Evolutionary conservation across 2,797 vertebrate genomes (phyloP), one percentile per base, ranked within the genome.

Genomic region (Hipposideros larvatus): DNA sequence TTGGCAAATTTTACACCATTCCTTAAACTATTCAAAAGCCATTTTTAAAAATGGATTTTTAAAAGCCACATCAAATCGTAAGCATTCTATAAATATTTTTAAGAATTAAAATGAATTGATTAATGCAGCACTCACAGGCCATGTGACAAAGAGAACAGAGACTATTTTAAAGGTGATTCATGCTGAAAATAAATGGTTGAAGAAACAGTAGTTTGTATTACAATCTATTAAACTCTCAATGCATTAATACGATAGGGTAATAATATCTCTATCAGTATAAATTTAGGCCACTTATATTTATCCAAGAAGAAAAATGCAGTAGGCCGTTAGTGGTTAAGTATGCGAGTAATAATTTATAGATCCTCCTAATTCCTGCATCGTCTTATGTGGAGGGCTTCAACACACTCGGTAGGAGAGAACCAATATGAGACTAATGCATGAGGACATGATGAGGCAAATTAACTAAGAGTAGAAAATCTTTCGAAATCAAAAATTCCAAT

Each of bases 101-200:
- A 96, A 94, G 91, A 90, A 92, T 80, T 96, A 92, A 93, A 71
- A 11, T 53, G 21, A 87, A 48, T 34, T 57, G 11, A 95, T 83
- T 68, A 74, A 77, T 78, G 19, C 3, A 88, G 68, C 26, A 59
- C 28, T n/a, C 5, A 8, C 3, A 73, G 37, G 4, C 73, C 43
- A 75, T 41, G 11, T 57, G 66, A 88, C 24, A 92, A 95, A 78
- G 51, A 82, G 48, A 90, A 86, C 24, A 80, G 10, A 80, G 43
- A 80, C 68, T 78, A 93, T 92, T 93, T 87, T 87, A 77, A 95
- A 89, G 66, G 22, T 75, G 89, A 96, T 73, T 87, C 37, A 75
- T 90, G 66, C 84, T 80, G 70, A 63, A 79, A 74, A 79, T 59
- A 94, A 92, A 83, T 80, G 80, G 22, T 41, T 91, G 74, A 91